Conservation (phyloP, 2,113 vertebrate genomes). For the Echinops telfairi region DNA sequence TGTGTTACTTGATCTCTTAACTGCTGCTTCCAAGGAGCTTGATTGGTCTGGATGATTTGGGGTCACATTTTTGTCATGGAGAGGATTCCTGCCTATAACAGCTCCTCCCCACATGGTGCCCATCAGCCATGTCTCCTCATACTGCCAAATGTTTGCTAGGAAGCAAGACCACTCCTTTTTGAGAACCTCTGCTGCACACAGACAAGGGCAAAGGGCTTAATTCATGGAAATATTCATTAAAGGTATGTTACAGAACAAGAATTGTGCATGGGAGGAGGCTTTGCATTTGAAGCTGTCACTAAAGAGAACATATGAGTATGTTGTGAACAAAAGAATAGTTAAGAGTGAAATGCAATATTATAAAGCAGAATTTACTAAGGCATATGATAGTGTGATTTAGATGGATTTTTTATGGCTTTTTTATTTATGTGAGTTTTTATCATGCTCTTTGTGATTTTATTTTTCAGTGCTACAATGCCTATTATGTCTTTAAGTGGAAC, state of each 20-base stretch:
- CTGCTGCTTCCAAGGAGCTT: neutral
- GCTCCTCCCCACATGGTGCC: neutral
- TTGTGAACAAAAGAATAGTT: neutral
- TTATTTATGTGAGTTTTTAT: conserved; percentile 71
- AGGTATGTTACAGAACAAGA: neutral
- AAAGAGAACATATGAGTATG: neutral
- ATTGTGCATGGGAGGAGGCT: neutral
- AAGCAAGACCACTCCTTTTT: conserved; percentile 16
- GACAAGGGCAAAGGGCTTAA: neutral
- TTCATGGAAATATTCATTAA: conserved; percentile 16
- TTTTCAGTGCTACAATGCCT: neutral
- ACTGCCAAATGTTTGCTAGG: neutral
- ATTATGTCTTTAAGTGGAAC: conserved; percentile 57
- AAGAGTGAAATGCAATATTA: neutral
- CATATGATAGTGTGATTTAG: conserved; percentile 27
- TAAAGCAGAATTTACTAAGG: neutral
- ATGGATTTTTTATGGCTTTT: conserved; percentile 52
- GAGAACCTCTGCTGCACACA: neutral
- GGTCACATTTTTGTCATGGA: neutral
- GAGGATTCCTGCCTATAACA: neutral
- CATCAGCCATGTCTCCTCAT: neutral
- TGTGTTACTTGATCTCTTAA: too few species aligned
- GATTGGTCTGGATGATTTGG: conserved; percentile 20
- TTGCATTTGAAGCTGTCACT: neutral
- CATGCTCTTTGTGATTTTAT: conserved; percentile 52